Percentiles rank a stretch among this genome's conserved stretches.
These are phyloP conservation scores for Epizoanthus ramosus DNA, from an alignment of 92 coral and sea anemone genomes.

Conservation along the genomic window DNA sequence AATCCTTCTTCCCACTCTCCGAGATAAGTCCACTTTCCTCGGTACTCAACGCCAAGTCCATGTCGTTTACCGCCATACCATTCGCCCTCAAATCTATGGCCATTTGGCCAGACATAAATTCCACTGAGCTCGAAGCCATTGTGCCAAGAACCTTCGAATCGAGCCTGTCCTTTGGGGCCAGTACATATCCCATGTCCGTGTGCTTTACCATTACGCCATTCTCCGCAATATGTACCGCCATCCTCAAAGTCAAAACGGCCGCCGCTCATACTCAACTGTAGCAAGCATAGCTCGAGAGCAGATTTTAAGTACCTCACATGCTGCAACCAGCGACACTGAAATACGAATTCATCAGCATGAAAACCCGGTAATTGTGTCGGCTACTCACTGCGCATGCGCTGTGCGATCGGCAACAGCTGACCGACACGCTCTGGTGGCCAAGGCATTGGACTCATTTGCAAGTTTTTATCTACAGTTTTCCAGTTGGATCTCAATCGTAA, in stretches of 20 bases:
- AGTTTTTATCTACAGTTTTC: too few relatives aligned
- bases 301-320: slow-evolving; percentile 40
- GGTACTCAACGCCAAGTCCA: slow-evolving; percentile 84
- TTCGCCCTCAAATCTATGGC: slow-evolving; percentile 85
- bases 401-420: slow-evolving; percentile 23
- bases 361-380: slow-evolving; percentile 29
- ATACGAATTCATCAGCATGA: slow-evolving; percentile 24
- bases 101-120: slow-evolving; percentile 94
- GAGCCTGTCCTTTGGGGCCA: slow-evolving; percentile 96
- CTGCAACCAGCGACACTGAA: slow-evolving; percentile 39
- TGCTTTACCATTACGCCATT: slow-evolving; percentile 91
- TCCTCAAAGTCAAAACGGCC: slow-evolving; percentile 97
- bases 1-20: slow-evolving; percentile 95
- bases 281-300: slow-evolving; percentile 80
- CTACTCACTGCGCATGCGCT: slow-evolving; percentile 23
- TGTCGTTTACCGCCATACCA: slow-evolving; percentile 85
- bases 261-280: slow-evolving; percentile 79
- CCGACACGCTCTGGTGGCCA: slow-evolving; percentile 2
- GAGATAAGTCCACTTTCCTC: slow-evolving; percentile 90
- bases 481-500: too few relatives aligned
- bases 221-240: slow-evolving; percentile 94
- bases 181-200: slow-evolving; percentile 93
- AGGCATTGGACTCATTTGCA: too few relatives aligned
- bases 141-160: slow-evolving; percentile 89
- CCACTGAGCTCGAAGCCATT: slow-evolving; percentile 89